Conservation (phyloP, 2,113 vertebrate species). For the Symphodus melops region DNA sequence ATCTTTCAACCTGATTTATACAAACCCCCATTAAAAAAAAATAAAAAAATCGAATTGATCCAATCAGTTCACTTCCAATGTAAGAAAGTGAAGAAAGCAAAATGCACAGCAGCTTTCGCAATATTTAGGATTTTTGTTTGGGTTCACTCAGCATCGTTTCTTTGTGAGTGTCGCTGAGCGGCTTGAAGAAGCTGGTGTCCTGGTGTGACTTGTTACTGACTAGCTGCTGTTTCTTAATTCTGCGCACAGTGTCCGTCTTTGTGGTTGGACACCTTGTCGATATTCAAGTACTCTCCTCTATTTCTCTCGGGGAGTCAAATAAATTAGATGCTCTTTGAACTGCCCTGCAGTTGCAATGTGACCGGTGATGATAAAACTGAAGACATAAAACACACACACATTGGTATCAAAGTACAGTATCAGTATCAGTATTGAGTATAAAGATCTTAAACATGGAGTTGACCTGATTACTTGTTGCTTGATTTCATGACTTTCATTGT, state of each 20-base stretch:
- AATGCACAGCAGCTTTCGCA: not conserved
- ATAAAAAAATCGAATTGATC: not conserved
- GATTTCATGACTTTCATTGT: slow-evolving; percentile 51
- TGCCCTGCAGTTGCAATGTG: slow-evolving; percentile 88
- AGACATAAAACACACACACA: slow-evolving; percentile 68
- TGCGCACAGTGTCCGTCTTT: slow-evolving; percentile 81
- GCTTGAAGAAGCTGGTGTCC: slow-evolving; percentile 44
- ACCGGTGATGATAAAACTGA: slow-evolving; percentile 73
- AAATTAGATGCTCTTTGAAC: slow-evolving; percentile 87
- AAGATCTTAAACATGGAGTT: slow-evolving; percentile 45
- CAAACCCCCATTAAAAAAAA: not conserved
- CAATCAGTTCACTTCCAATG: not conserved
- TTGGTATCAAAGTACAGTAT: slow-evolving; percentile 75
- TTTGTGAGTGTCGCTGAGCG: slow-evolving; percentile 30
- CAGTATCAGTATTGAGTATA: slow-evolving; percentile 30
- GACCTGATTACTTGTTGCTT: slow-evolving; percentile 71
- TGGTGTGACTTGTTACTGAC: slow-evolving; percentile 51
- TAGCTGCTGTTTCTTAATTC: slow-evolving; percentile 67
- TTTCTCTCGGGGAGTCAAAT: slow-evolving; percentile 80
- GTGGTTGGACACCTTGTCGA: slow-evolving; percentile 84
- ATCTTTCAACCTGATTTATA: slow-evolving; percentile 41
- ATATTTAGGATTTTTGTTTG: not conserved
- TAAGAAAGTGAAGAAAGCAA: not conserved
- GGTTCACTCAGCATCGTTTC: not conserved
- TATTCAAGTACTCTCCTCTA: slow-evolving; percentile 83